Base-by-base conservation (phyloP, 2,888 invertebrate genomes). In the Metellina segmentata region DNA sequence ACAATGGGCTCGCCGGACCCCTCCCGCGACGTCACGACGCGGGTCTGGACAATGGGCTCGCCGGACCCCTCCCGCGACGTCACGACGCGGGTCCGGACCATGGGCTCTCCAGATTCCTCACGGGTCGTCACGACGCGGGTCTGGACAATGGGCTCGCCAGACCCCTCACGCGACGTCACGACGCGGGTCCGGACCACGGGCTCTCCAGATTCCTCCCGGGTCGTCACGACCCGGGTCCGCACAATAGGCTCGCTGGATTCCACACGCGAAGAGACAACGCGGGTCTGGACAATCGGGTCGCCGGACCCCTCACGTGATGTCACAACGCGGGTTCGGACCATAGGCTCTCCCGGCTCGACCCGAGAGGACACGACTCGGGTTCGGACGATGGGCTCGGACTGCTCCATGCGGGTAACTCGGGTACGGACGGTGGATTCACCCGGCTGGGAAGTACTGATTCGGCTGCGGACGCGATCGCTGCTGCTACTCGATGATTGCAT, bases 401-500 rank as follows among this genome's bases (percentile, higher is more conserved):
- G 1, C 34, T 34, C 34, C 34, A 34, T 34, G 4, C 34, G 34
- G 34, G 34, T 34, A 34, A 81, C 81, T 13, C 34, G 34, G 34
- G 81, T 81, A 7, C 69, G 69, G 81, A 69, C 69, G 16, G 48
- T 19, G n/a, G 75, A 49, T 6, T 19, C 72, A 51, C 9, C 72
- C 72, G 13, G 83, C 72, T n/a, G 19, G 34, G 79, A 61, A 11
- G 61, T 11, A 16, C 79, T 79, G 61, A 81, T 70, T 13, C 61
- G 4, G 81, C 81, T 19, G 83, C 52, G 51, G 52, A 71, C 52
- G 16, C 77, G 19, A 69, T 61, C 70, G 77, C 77, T 71, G 52
- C 34, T 48, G 34, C 77, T 78, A 70, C 81, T 90, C 85, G 85
- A 85, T 9, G 90, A 90, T 75, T 85, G 81, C 90, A 91, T 91